Percentiles rank a stretch among this genome's conserved stretches.
Evolutionary conservation across 2,113 vertebrate genomes (phyloP).

Genomic region (Recurvirostra avosetta): DNA sequence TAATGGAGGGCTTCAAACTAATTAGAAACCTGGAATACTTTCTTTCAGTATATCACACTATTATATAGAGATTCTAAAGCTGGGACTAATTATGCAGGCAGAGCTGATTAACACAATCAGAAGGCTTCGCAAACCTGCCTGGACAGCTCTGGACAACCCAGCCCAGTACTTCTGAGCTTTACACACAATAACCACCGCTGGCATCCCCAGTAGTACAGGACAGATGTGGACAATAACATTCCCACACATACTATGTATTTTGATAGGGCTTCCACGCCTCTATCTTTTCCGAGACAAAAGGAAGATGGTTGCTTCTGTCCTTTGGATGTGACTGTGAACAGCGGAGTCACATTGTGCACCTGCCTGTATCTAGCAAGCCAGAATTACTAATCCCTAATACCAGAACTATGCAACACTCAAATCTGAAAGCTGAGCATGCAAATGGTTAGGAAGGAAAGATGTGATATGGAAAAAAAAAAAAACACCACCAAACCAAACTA

Average conservation of each 20-base stretch:
- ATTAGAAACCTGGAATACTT: neutral
- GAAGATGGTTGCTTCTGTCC: neutral
- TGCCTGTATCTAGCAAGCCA: neutral
- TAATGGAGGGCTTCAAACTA: neutral
- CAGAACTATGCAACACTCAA: neutral
- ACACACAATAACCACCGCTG: neutral
- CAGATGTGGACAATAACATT: neutral
- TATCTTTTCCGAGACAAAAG: neutral
- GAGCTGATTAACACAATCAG: neutral
- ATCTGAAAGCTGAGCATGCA: neutral
- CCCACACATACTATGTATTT: neutral
- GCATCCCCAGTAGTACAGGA: neutral
- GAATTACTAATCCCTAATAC: neutral
- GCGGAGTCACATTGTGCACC: neutral
- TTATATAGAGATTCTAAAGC: neutral
- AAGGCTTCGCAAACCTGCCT: neutral
- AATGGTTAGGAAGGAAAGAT: neutral
- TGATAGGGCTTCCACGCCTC: neutral
- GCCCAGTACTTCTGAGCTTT: neutral
- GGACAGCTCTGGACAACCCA: neutral
- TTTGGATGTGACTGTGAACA: neutral
- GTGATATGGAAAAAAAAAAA: accelerated
- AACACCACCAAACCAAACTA: neutral
- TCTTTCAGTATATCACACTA: neutral
- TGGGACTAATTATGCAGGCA: neutral